Percentiles rank a stretch among this genome's conserved stretches.
phyloP scores from a whole-genome alignment of 2,888 invertebrate species.

The Lycia hirtaria region DNA sequence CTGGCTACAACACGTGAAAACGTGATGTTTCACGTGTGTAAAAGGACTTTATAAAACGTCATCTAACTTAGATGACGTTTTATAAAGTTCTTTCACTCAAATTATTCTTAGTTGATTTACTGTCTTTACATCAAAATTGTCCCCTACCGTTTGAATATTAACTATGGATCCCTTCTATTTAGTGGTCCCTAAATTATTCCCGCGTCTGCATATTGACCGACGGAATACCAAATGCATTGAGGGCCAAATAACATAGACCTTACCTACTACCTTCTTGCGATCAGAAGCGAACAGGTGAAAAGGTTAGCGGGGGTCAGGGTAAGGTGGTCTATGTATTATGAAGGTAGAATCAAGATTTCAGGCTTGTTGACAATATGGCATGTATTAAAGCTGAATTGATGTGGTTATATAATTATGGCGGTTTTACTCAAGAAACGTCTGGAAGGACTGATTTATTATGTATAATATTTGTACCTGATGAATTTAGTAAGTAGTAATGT shows the following conservation, averaged over 20 bases:
- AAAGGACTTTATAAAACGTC: not conserved
- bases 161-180: constrained; percentile 72
- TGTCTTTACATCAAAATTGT: constrained; percentile 54
- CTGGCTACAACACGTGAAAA: no score
- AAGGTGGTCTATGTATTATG: constrained; percentile 46
- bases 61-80: not conserved
- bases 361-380: constrained; percentile 42
- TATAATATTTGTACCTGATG: not conserved
- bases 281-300: constrained; percentile 2
- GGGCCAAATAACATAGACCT: constrained; percentile 49
- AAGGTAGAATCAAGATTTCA: constrained; percentile 44
- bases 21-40: no score
- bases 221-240: constrained; percentile 60
- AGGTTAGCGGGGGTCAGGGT: constrained; percentile 33
- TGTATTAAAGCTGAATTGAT: constrained; percentile 26
- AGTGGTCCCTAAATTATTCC: constrained; percentile 77
- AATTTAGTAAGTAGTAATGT: no score
- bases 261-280: constrained; percentile 19
- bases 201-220: constrained; percentile 69
- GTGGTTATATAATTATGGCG: constrained; percentile 29
- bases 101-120: constrained; percentile 3
- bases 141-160: constrained; percentile 74
- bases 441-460: constrained; percentile 7
- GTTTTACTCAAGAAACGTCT: constrained; percentile 6
- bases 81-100: not conserved